A percentile compares a stretch with the other conserved stretches of the same genome.
Evolutionary conservation across 2,797 vertebrate species (phyloP).

Genomic region (Clamator glandarius): DNA sequence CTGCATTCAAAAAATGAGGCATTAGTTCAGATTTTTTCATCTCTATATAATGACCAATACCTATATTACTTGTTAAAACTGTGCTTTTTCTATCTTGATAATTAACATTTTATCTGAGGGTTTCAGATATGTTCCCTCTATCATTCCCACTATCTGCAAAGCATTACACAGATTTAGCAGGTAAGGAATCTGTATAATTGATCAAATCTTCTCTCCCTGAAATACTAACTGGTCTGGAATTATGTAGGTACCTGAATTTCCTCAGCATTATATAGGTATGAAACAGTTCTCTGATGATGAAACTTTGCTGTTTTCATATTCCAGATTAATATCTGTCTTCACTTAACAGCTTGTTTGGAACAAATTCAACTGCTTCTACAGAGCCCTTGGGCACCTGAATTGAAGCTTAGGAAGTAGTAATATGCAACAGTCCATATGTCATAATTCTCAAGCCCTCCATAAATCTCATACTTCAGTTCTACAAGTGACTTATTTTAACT

Average conservation of each 20-base stretch:
- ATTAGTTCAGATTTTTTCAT: neutral
- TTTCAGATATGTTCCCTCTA: neutral
- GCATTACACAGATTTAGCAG: neutral
- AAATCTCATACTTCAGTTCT: neutral
- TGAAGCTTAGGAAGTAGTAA: neutral
- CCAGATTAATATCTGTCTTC: neutral
- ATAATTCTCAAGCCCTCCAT: neutral
- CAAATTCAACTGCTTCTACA: neutral
- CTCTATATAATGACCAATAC: neutral
- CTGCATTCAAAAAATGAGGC: neutral
- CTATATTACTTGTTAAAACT: neutral
- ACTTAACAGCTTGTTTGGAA: neutral
- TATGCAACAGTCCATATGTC: neutral
- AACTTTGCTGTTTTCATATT: neutral
- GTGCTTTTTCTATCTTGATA: neutral
- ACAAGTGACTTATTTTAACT: neutral
- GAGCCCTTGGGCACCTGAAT: neutral
- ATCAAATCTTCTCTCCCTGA: neutral
- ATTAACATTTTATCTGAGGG: neutral
- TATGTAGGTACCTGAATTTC: neutral
- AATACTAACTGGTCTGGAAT: neutral
- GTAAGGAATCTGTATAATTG: neutral
- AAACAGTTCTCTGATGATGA: neutral
- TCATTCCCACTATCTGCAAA: neutral
- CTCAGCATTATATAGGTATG: neutral